Conservation (phyloP, 1,140 invertebrate species). For the Drosophila miranda region DNA sequence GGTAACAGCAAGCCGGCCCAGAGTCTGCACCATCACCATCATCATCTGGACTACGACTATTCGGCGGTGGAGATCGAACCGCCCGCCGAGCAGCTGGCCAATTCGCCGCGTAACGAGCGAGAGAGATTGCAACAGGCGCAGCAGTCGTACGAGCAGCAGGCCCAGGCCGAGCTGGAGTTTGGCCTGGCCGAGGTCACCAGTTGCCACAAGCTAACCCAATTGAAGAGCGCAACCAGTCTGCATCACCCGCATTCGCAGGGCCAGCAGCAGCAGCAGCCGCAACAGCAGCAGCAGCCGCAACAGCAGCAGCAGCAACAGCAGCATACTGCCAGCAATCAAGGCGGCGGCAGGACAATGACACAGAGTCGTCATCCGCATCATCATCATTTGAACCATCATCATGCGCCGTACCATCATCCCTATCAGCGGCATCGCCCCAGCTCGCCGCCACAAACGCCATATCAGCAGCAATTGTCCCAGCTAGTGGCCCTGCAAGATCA, state of each 20-base stretch:
- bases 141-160: slow-evolving; percentile 68
- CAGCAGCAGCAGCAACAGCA: slow-evolving; percentile 13
- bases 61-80: slow-evolving; percentile 72
- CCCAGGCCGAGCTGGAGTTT: slow-evolving; percentile 64
- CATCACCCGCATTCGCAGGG: slow-evolving; percentile 4
- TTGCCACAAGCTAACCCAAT: slow-evolving; percentile 53
- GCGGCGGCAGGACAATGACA: slow-evolving; percentile 28
- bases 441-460: slow-evolving; percentile 55
- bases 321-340: slow-evolving; percentile 4
- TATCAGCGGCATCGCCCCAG: slow-evolving; percentile 63
- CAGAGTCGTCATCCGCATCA: slow-evolving; percentile 42
- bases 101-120: slow-evolving; percentile 66
- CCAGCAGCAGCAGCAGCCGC: slow-evolving; percentile 21
- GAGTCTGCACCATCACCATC: slow-evolving; percentile 58
- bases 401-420: slow-evolving; percentile 55
- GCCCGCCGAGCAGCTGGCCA: slow-evolving; percentile 69
- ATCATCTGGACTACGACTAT: slow-evolving; percentile 64
- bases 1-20: slow-evolving; percentile 56
- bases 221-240: slow-evolving; percentile 25
- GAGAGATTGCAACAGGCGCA: slow-evolving; percentile 67
- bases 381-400: slow-evolving; percentile 32
- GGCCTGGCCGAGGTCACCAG: slow-evolving; percentile 59
- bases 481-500: slow-evolving; percentile 69
- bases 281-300: not conserved
- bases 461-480: slow-evolving; percentile 64